Conservation (phyloP, 2,113 vertebrate genomes). For the Bothrops jararaca region DNA sequence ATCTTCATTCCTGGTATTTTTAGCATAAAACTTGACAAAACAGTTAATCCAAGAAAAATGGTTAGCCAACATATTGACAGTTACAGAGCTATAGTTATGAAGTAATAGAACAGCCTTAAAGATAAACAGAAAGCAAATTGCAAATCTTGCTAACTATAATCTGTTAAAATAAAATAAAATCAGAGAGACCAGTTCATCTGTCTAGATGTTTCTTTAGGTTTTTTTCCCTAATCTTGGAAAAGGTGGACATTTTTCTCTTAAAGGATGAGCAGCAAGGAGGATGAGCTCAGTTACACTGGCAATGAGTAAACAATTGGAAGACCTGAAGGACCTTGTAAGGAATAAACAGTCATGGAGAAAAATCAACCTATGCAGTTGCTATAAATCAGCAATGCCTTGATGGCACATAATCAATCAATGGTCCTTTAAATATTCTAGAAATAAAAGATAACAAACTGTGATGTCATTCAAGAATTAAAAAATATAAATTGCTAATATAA, state of each 20-base stretch:
- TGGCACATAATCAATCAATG: neutral
- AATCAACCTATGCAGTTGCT: neutral
- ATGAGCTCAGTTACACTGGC: neutral
- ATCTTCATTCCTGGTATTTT: neutral
- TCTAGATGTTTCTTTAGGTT: neutral
- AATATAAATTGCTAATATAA: neutral
- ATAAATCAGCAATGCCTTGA: neutral
- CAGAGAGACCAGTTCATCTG: neutral
- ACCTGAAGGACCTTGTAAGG: neutral
- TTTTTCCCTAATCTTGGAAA: neutral
- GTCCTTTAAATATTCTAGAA: neutral
- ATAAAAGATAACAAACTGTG: neutral
- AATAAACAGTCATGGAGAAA: neutral
- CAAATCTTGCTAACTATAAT: neutral
- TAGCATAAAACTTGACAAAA: neutral
- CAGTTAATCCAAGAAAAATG: neutral
- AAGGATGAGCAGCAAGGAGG: neutral
- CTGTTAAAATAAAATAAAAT: neutral
- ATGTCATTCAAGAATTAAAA: neutral
- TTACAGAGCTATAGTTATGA: neutral
- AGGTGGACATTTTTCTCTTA: neutral
- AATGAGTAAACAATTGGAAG: neutral
- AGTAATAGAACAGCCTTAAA: neutral
- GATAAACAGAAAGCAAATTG: neutral
- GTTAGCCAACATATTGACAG: neutral